phyloP scores from a whole-genome alignment of 2,113 vertebrate genomes.

The Macrotus californicus region DNA sequence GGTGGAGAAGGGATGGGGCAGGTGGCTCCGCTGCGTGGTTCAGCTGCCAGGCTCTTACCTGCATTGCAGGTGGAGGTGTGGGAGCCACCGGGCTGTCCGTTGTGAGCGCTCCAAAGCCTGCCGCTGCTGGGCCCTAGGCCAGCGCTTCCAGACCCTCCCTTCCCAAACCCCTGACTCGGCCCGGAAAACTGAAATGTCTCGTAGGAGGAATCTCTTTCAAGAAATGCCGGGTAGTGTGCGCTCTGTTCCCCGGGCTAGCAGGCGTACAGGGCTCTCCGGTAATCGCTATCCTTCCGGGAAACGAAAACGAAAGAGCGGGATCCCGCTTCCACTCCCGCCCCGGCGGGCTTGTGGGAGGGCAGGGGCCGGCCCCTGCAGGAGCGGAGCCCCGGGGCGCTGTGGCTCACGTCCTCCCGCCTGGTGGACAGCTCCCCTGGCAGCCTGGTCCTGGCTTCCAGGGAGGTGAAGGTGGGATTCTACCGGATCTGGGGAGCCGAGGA shows the following conservation, averaged over 20 bases:
- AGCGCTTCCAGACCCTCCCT: too few relatives aligned
- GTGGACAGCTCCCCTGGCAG: not conserved
- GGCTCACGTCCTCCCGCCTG: fast-evolving
- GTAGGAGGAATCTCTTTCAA: not conserved
- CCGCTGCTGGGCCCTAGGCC: not conserved
- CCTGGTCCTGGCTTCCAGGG: not conserved
- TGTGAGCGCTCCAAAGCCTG: not conserved
- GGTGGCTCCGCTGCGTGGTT: fast-evolving
- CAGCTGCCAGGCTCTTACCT: conserved; percentile 76
- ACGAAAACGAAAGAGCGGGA: conserved; percentile 88
- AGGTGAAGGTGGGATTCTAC: not conserved
- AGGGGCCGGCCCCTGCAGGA: not conserved
- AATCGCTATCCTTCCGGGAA: conserved; percentile 82
- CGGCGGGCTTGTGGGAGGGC: not conserved
- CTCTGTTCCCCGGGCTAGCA: not conserved
- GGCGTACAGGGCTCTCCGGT: not conserved
- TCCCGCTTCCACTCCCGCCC: conserved; percentile 34
- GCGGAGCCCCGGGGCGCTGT: fast-evolving
- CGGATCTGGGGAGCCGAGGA: not conserved
- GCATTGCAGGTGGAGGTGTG: conserved; percentile 73
- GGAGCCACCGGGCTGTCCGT: not conserved
- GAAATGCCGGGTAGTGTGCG: not conserved
- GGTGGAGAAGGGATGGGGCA: not conserved
- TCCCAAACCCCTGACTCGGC: not conserved
- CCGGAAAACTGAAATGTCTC: not conserved